Conservation (phyloP, 2,113 vertebrate genomes). For the Neoarius graeffei region DNA sequence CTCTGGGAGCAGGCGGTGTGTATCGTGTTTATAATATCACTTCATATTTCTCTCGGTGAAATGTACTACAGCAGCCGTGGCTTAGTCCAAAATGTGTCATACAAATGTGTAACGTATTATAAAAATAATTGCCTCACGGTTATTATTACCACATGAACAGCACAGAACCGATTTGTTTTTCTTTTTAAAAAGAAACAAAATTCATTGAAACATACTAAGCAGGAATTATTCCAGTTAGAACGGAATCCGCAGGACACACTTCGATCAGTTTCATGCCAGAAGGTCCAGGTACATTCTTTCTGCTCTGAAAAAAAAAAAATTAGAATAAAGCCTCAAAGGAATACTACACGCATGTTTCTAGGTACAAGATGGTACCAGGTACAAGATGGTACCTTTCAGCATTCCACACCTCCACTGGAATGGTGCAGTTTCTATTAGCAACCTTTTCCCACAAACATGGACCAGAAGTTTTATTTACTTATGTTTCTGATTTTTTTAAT, state of each 20-base stretch:
- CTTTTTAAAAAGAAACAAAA: not conserved
- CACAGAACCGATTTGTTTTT: not conserved
- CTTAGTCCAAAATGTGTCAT: conserved; percentile 5
- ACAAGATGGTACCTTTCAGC: too few species aligned
- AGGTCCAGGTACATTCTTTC: not conserved
- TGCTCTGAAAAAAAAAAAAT: not conserved
- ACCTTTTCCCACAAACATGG: not conserved
- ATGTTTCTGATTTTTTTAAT: not conserved
- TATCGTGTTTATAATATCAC: conserved; percentile 27
- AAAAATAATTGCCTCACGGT: not conserved
- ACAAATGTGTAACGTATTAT: not conserved
- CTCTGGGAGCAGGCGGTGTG: not conserved
- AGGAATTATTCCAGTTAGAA: too few species aligned
- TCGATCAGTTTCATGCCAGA: not conserved
- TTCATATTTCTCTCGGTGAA: conserved; percentile 25
- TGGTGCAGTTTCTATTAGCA: not conserved
- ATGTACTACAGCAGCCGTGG: not conserved
- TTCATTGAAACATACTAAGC: not conserved
- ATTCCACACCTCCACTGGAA: too few species aligned
- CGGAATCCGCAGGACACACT: not conserved
- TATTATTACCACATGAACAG: conserved; percentile 13
- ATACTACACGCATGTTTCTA: too few species aligned
- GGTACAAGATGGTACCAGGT: too few species aligned
- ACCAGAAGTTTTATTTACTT: not conserved
- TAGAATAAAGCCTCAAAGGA: too few species aligned